Evolutionary conservation across 2,888 invertebrate genomes (phyloP).

Genomic region (Nymphalis polychloros): DNA sequence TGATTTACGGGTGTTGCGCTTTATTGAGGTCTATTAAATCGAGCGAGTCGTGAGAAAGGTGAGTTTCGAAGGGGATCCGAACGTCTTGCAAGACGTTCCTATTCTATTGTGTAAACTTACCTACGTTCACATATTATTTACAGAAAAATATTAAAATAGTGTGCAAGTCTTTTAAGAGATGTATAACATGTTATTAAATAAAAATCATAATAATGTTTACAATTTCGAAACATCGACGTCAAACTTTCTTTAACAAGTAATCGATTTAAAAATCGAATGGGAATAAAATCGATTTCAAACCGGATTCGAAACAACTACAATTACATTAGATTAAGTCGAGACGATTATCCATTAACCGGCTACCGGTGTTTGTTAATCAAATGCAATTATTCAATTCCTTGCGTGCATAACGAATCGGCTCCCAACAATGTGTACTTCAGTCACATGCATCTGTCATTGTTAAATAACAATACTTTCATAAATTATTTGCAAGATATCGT

Average conservation of each 20-base stretch:
- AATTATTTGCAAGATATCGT: slow-evolving; percentile 42
- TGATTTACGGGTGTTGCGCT: slow-evolving; percentile 76
- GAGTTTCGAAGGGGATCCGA: slow-evolving; percentile 56
- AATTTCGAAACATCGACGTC: too few relatives aligned
- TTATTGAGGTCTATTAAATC: slow-evolving; percentile 72
- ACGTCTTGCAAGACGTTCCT: slow-evolving; percentile 63
- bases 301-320: slow-evolving; percentile 2
- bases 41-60: slow-evolving; percentile 76
- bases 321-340: slow-evolving; percentile 17
- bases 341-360: slow-evolving; percentile 14
- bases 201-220: too few relatives aligned
- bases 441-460: slow-evolving; percentile 39
- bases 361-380: slow-evolving; percentile 30
- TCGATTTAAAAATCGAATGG: not conserved
- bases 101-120: slow-evolving; percentile 34
- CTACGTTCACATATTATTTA: not conserved
- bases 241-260: not conserved
- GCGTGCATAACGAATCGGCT: slow-evolving; percentile 36
- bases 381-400: slow-evolving; percentile 30
- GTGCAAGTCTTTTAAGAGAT: not conserved
- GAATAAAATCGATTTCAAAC: not conserved
- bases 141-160: slow-evolving; percentile 1
- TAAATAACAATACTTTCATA: slow-evolving; percentile 42
- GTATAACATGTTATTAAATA: not conserved
- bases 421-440: slow-evolving; percentile 20